These are phyloP conservation scores for Nyctibius bracteatus DNA, from an alignment of 2,113 vertebrate species.

Conservation along the genomic window DNA sequence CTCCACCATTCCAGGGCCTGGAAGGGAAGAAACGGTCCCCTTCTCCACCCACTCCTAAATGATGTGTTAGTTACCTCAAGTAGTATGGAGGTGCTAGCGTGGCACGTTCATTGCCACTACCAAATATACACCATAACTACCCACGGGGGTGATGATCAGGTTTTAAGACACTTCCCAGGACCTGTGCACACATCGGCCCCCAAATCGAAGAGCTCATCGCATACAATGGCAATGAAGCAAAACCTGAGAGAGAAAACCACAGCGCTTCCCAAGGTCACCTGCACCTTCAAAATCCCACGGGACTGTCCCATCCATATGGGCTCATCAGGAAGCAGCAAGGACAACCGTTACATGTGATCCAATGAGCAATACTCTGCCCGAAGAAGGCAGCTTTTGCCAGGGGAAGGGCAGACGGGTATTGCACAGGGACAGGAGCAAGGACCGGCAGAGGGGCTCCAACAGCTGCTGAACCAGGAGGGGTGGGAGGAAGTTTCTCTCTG, in stretches of 20 bases:
- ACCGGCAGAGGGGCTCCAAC: not conserved
- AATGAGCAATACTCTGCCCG: not conserved
- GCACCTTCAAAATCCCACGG: not conserved
- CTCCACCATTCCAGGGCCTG: not conserved
- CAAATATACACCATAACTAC: not conserved
- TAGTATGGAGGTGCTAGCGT: not conserved
- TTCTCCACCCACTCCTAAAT: not conserved
- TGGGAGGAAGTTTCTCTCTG: not conserved
- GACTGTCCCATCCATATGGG: not conserved
- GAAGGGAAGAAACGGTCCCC: not conserved
- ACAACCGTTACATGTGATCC: rapidly evolving
- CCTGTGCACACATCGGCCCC: rapidly evolving
- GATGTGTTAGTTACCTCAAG: not conserved
- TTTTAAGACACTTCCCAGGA: not conserved
- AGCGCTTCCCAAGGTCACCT: not conserved
- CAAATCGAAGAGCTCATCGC: not conserved
- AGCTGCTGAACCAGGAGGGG: not conserved
- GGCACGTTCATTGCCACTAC: not conserved
- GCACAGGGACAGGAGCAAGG: not conserved
- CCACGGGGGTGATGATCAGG: rapidly evolving
- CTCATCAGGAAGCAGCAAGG: not conserved
- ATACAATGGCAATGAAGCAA: not conserved
- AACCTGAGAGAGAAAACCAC: not conserved
- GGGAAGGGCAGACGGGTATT: not conserved
- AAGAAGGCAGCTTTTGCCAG: not conserved